Conservation (phyloP, 2,888 invertebrate genomes). For the Terebella lapidaria region DNA sequence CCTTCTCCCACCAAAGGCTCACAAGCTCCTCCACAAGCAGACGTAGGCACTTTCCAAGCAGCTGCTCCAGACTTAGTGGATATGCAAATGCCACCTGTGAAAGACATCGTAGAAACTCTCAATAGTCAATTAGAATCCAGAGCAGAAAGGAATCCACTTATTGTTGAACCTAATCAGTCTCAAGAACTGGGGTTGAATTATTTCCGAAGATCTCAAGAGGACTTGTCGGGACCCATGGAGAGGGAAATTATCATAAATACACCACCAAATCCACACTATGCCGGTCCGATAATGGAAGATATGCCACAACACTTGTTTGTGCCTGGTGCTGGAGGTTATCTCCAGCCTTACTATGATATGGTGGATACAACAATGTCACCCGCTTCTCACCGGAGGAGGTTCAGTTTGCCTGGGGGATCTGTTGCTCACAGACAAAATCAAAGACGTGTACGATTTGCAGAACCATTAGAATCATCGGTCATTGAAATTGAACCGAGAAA, state of each 20-base stretch:
- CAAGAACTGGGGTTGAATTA: constrained; percentile 17
- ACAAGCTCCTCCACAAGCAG: neutral
- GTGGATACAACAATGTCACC: neutral
- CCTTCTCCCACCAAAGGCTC: neutral
- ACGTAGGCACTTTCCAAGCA: constrained; percentile 9
- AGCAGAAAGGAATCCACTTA: constrained; percentile 17
- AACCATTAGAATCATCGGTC: constrained; percentile 25
- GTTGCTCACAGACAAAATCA: constrained; percentile 4
- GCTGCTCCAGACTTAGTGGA: constrained; percentile 18
- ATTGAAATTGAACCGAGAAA: constrained; percentile 24
- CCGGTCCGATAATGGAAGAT: neutral
- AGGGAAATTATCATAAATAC: constrained; percentile 19
- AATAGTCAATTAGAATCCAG: constrained; percentile 21
- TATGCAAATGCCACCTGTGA: constrained; percentile 19
- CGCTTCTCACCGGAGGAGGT: constrained; percentile 1
- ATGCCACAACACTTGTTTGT: constrained; percentile 2
- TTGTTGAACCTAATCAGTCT: constrained; percentile 7
- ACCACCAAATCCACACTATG: constrained; percentile 8
- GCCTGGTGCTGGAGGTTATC: neutral
- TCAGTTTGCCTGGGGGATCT: constrained; percentile 5
- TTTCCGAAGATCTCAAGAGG: neutral
- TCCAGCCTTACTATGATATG: constrained; percentile 2
- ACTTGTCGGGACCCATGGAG: neutral
- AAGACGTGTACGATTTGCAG: constrained; percentile 22
- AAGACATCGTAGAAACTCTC: constrained; percentile 24